A percentile compares a stretch with the other conserved stretches of the same genome.
Conservation (phyloP, 2,888 invertebrate genomes). For the Rhingia rostrata region DNA sequence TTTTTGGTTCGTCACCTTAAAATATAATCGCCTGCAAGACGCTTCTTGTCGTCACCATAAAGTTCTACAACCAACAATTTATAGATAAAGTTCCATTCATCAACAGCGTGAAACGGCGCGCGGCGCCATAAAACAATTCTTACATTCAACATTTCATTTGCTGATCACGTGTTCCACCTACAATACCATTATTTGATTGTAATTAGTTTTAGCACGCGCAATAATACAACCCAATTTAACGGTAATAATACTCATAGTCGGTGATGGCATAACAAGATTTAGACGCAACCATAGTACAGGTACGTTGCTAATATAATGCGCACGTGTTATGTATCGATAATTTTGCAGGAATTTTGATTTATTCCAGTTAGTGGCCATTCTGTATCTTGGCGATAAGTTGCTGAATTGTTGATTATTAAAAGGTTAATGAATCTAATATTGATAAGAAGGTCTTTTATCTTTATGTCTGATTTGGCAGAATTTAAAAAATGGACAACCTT, state of each 20-base stretch:
- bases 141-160: conserved; percentile 28
- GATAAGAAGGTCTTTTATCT: too few species aligned
- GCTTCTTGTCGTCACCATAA: conserved; percentile 28
- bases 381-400: too few species aligned
- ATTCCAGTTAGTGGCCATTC: conserved; percentile 13
- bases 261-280: background rate
- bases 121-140: background rate
- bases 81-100: conserved; percentile 62
- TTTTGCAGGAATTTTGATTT: conserved; percentile 26
- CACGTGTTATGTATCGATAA: conserved; percentile 1
- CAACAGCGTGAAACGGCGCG: conserved; percentile 44
- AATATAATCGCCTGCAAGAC: conserved; percentile 23
- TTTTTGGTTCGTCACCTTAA: conserved; percentile 16
- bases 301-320: background rate
- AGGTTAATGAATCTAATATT: too few species aligned
- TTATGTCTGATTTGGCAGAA: too few species aligned
- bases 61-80: conserved; percentile 25
- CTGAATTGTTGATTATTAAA: too few species aligned
- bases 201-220: conserved; percentile 47
- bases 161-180: conserved; percentile 54
- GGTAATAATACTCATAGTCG: conserved; percentile 17
- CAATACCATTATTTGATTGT: conserved; percentile 41
- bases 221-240: conserved; percentile 16
- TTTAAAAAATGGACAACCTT: too few species aligned
- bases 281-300: background rate